phyloP scores from a whole-genome alignment of 2,113 vertebrate genomes.

The Indicator maculatus region DNA sequence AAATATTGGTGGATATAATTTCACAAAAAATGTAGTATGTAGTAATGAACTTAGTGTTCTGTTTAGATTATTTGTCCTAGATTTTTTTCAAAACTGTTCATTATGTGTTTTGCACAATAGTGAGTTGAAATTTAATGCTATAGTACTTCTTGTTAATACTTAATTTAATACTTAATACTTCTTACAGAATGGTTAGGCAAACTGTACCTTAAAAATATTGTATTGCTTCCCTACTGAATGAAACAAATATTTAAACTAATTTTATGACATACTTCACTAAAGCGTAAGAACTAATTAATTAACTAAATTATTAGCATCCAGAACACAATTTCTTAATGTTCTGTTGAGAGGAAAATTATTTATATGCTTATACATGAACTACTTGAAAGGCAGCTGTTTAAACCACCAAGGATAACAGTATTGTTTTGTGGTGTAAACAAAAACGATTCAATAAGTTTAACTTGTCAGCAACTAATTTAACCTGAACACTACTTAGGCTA shows the following conservation, averaged over 20 bases:
- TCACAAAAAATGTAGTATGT: neutral
- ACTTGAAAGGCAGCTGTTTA: constrained; percentile 27
- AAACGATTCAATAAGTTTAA: constrained; percentile 38
- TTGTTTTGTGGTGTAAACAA: constrained; percentile 35
- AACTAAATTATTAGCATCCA: neutral
- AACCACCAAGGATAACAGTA: constrained; percentile 18
- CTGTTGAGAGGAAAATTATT: constrained; percentile 16
- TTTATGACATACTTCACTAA: neutral
- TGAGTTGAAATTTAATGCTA: neutral
- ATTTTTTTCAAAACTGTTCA: neutral
- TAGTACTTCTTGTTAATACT: no score
- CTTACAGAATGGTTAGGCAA: neutral
- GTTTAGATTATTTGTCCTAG: neutral
- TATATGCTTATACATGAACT: neutral
- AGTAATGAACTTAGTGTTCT: neutral
- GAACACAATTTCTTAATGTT: neutral
- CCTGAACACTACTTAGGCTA: constrained; percentile 30
- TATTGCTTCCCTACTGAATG: neutral
- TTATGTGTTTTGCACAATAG: neutral
- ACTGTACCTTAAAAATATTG: neutral
- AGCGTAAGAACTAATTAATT: neutral
- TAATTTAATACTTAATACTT: neutral
- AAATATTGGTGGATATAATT: neutral
- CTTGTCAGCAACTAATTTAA: constrained; percentile 63
- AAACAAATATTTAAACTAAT: neutral